A percentile compares a stretch with the other conserved stretches of the same genome.
These are phyloP conservation scores for Ricordea florida DNA, from an alignment of 92 coral and sea anemone species.

Conservation along the genomic window DNA sequence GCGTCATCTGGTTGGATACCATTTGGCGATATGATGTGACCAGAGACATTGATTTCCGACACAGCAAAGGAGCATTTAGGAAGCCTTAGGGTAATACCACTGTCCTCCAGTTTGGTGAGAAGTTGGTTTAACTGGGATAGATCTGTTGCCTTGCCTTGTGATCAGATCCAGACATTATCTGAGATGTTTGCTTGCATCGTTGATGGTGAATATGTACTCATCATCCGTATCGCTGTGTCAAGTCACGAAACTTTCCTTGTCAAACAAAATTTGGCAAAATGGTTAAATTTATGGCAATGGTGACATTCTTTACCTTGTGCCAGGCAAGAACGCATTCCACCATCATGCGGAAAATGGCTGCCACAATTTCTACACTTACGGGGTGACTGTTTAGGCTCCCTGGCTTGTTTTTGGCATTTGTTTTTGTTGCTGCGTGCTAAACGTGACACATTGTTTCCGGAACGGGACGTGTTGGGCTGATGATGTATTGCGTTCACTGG, in stretches of 20 bases:
- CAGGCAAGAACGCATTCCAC: no score
- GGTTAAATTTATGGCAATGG: background rate
- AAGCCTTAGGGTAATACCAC: conserved; percentile 36
- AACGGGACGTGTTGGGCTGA: background rate
- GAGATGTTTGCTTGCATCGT: conserved; percentile 26
- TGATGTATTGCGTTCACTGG: no score
- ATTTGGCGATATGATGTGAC: conserved; percentile 40
- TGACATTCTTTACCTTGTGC: no score
- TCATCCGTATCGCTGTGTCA: conserved; percentile 25
- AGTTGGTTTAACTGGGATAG: conserved; percentile 22
- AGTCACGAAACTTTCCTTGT: background rate
- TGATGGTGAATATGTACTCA: conserved; percentile 18
- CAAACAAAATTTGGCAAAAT: conserved; percentile 2
- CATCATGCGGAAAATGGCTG: background rate
- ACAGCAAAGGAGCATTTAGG: conserved; percentile 38
- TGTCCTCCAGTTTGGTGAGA: conserved; percentile 8
- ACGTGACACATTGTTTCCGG: background rate
- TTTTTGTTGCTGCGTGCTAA: no score
- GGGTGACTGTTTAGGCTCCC: background rate
- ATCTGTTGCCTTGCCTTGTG: conserved; percentile 15
- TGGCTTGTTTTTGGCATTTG: no score
- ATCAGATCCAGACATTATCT: conserved; percentile 53
- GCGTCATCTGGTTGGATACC: conserved; percentile 48
- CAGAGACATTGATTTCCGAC: conserved; percentile 42
- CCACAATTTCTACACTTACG: background rate